Evolutionary conservation across 2,113 vertebrate species (phyloP), one percentile per base, ranked within the genome.

Genomic region (Lepus timidus): DNA sequence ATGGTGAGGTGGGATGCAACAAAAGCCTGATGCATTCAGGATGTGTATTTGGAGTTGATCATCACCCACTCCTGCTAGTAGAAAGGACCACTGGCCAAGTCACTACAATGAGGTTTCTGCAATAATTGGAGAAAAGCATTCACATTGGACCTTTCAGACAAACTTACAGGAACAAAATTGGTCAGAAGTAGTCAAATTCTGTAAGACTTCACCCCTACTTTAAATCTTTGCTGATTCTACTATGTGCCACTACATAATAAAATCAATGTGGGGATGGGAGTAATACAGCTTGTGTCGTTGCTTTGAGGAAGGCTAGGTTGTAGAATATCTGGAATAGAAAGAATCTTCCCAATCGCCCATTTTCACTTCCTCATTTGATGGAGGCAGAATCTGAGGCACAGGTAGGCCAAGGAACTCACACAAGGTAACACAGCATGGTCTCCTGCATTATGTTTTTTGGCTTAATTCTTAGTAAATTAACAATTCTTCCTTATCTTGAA

Each of bases 51-150:
- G 20, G 91, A 25, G 23, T 55, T 95, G 70, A 71, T 74, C 33
- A 88, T 61, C 6, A 58, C 12, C 10, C n/a, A 8, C 23, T 75
- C 14, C 36, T 90, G 36, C 22, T 12, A 61, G 23, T 74, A 80
- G 39, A 93, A 91, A 85, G 10, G 70, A 10, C n/a, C 52, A 85
- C 44, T 49, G 11, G 71, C 52, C 58, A 89, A 78, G 23, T 61
- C 91, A 89, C 16, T 68, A 14, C 52, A 82, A 65, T 93, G 25
- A 93, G 82, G 1, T 74, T 93, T 82, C 75, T 79, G 25, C n/a
- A 75, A 33, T 87, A 90, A 17, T 73, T 76, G 82, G 55, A 67
- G 29, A 51, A 84, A 89, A 85, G 3, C 3, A 65, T 75, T 95
- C 14, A 65, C 65, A 11, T 87, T 29, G 29, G 49, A 80, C 70